A percentile compares a stretch with the other conserved stretches of the same genome.
Evolutionary conservation across 2,797 vertebrate genomes (phyloP).

Genomic region (Synanceia verrucosa): DNA sequence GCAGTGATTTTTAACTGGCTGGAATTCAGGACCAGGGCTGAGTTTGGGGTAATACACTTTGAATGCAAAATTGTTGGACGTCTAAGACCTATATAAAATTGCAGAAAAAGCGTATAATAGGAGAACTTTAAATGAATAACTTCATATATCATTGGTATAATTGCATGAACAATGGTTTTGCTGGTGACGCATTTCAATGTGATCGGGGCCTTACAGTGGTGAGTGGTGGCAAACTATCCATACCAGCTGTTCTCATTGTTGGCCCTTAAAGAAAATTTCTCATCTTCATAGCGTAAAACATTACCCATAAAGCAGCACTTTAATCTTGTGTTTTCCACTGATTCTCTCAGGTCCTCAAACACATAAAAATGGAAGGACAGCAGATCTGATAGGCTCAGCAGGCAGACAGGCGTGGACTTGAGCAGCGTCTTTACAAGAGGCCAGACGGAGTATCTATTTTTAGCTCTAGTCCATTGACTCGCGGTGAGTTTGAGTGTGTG

Average conservation of each 20-base stretch:
- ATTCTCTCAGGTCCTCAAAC: background rate
- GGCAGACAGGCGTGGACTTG: conserved; percentile 19
- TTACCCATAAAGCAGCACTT: background rate
- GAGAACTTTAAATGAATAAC: no score
- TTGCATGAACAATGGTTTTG: background rate
- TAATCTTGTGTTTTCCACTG: background rate
- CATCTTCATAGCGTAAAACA: background rate
- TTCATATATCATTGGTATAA: no score
- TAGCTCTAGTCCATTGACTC: conserved; percentile 43
- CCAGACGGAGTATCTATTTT: conserved; percentile 64
- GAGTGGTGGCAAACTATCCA: background rate
- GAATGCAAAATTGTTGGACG: no score
- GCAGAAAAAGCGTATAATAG: no score
- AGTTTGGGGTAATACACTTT: no score
- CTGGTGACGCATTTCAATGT: background rate
- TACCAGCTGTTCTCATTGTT: background rate
- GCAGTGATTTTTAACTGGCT: no score
- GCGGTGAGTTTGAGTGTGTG: conserved; percentile 30
- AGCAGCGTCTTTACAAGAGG: conserved; percentile 55
- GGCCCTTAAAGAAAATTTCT: background rate
- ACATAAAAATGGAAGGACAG: conserved; percentile 2
- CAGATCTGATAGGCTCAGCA: conserved; percentile 20
- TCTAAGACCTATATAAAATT: no score
- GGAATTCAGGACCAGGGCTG: no score
- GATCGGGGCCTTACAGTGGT: background rate